phyloP scores from a whole-genome alignment of 53 echinoderm and acorn worm genomes.

The Astropecten irregularis region DNA sequence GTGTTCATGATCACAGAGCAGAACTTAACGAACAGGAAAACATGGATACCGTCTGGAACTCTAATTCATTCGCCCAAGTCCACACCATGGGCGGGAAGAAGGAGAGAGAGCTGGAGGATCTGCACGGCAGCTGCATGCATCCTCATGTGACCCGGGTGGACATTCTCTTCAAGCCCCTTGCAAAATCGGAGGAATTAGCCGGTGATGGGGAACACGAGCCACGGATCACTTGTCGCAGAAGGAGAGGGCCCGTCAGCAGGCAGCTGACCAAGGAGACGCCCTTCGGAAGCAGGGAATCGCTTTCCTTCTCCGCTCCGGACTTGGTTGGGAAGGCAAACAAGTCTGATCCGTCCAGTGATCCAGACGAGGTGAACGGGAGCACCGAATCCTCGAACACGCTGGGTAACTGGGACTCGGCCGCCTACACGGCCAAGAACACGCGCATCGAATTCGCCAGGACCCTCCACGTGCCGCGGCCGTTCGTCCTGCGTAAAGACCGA shows the following conservation, averaged over 20 bases:
- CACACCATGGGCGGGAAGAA: constrained; percentile 1
- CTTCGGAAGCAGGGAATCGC: constrained; percentile 29
- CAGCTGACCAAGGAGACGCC: constrained; percentile 4
- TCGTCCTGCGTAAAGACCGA: background rate
- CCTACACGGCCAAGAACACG: constrained; percentile 54
- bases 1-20: no score
- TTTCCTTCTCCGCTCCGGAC: background rate
- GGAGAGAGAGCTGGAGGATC: background rate
- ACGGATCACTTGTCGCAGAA: background rate
- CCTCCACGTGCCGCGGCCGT: constrained; percentile 21
- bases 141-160: constrained; percentile 42
- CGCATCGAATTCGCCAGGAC: constrained; percentile 39
- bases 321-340: background rate
- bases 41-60: background rate
- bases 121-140: constrained; percentile 17
- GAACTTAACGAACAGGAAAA: background rate
- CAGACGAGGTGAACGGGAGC: background rate
- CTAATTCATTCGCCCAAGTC: background rate
- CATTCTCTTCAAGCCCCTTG: constrained; percentile 37
- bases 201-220: background rate
- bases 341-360: background rate
- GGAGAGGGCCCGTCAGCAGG: background rate
- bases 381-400: background rate
- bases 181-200: background rate
- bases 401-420: constrained; percentile 48